Percentiles rank a stretch among this genome's conserved stretches.
phyloP scores from a whole-genome alignment of 2,888 invertebrate genomes.

The Neoscelio sp. region DNA sequence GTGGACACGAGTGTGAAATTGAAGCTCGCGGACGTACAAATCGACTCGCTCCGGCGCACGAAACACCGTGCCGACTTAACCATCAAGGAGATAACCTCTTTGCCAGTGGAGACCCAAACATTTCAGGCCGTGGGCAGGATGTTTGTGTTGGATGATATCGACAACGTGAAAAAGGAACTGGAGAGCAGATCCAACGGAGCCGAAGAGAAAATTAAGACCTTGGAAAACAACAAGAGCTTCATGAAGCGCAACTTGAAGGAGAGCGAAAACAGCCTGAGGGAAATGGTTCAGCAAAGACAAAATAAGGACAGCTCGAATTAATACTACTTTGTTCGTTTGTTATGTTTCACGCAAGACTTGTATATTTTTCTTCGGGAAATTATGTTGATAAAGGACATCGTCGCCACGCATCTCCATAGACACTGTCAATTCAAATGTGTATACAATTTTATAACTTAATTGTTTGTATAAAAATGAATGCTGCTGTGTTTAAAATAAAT shows the following conservation, averaged over 20 bases:
- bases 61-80: constrained; percentile 90
- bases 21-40: constrained; percentile 90
- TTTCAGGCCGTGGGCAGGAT: constrained; percentile 94
- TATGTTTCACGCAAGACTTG: too few relatives aligned
- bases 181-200: constrained; percentile 85
- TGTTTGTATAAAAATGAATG: too few relatives aligned
- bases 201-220: constrained; percentile 88
- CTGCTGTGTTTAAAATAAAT: too few relatives aligned
- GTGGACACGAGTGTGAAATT: constrained; percentile 92
- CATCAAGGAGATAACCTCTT: constrained; percentile 85
- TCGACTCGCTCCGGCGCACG: constrained; percentile 87
- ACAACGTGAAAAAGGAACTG: constrained; percentile 87
- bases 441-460: too few relatives aligned
- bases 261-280: constrained; percentile 92
- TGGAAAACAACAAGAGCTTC: constrained; percentile 91
- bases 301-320: constrained; percentile 72
- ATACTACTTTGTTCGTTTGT: background rate
- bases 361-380: too few relatives aligned
- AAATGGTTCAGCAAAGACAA: constrained; percentile 89
- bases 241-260: constrained; percentile 92
- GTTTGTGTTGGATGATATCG: constrained; percentile 90
- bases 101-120: constrained; percentile 88
- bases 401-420: too few relatives aligned
- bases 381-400: too few relatives aligned
- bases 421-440: too few relatives aligned